A percentile compares a stretch with the other conserved stretches of the same genome.
These are phyloP conservation scores for Lasioglossum calceatum DNA, from an alignment of 2,888 invertebrate genomes.

Conservation along the genomic window DNA sequence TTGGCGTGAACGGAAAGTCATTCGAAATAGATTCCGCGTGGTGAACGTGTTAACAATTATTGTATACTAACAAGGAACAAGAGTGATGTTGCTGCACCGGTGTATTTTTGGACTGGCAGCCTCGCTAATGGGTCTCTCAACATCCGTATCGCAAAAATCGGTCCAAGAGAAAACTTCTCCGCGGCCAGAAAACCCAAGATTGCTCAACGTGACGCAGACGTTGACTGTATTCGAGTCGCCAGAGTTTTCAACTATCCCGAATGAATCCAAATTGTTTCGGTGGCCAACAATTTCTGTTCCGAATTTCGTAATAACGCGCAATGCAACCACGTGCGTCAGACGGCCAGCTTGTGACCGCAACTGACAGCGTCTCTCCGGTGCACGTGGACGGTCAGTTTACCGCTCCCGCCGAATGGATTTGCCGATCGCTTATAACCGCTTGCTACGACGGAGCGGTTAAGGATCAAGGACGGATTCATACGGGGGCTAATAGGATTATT, in stretches of 20 bases:
- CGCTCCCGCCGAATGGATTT: constrained; percentile 37
- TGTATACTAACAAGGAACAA: neutral
- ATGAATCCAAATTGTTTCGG: neutral
- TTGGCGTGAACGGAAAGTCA: neutral
- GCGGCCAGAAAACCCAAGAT: neutral
- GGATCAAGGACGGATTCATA: constrained; percentile 59
- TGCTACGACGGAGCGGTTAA: constrained; percentile 42
- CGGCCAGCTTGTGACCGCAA: constrained; percentile 9
- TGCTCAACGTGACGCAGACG: neutral
- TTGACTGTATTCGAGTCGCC: neutral
- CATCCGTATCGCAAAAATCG: neutral
- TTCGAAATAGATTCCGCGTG: neutral
- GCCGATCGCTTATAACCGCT: constrained; percentile 46
- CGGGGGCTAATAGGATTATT: constrained; percentile 52
- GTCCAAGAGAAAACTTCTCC: neutral
- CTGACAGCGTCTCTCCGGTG: constrained; percentile 13
- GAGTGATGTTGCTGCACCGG: neutral
- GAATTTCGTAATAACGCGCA: neutral
- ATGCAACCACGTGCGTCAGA: neutral
- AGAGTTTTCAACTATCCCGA: neutral
- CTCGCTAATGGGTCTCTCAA: neutral
- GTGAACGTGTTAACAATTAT: constrained; percentile 1
- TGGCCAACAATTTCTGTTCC: neutral
- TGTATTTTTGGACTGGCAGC: neutral
- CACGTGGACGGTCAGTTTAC: constrained; percentile 8